phyloP scores from a whole-genome alignment of 2,797 vertebrate species.

The Lepidocolaptes lacrymiger region DNA sequence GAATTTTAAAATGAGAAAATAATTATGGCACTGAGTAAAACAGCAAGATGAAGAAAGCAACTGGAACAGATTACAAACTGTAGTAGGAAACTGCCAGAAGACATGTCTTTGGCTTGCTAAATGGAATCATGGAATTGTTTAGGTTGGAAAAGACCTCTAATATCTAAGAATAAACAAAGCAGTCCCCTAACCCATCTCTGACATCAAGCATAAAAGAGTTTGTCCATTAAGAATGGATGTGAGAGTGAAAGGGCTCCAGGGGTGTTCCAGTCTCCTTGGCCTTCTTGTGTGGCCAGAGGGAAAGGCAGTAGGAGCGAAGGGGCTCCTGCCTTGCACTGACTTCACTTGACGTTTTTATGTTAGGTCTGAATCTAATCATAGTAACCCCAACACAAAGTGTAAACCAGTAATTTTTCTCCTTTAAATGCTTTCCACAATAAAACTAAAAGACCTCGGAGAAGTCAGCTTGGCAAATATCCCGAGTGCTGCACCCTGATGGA shows the following conservation, averaged over 20 bases:
- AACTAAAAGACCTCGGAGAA: background rate
- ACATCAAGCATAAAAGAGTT: background rate
- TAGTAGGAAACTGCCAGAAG: background rate
- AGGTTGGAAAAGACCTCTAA: background rate
- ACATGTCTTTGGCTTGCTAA: background rate
- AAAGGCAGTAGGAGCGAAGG: rapidly evolving
- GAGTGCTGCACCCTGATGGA: background rate
- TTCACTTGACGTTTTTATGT: background rate
- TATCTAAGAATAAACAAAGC: background rate
- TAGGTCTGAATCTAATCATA: background rate
- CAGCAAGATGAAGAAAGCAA: slow-evolving; percentile 26
- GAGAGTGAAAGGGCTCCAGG: background rate
- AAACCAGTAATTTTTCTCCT: background rate
- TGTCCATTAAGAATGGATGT: background rate
- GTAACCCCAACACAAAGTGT: background rate
- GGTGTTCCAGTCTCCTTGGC: background rate
- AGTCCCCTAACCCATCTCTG: background rate
- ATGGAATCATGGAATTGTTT: background rate
- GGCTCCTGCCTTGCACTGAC: background rate
- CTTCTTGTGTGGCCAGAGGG: background rate
- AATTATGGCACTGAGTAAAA: slow-evolving; percentile 24
- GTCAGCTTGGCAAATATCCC: background rate
- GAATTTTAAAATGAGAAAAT: slow-evolving; percentile 57
- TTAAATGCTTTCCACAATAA: background rate
- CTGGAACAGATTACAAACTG: background rate